Evolutionary conservation across 1,140 invertebrate genomes (phyloP), one percentile per base, ranked within the genome.

Genomic region (Zaprionus lachaisei): DNA sequence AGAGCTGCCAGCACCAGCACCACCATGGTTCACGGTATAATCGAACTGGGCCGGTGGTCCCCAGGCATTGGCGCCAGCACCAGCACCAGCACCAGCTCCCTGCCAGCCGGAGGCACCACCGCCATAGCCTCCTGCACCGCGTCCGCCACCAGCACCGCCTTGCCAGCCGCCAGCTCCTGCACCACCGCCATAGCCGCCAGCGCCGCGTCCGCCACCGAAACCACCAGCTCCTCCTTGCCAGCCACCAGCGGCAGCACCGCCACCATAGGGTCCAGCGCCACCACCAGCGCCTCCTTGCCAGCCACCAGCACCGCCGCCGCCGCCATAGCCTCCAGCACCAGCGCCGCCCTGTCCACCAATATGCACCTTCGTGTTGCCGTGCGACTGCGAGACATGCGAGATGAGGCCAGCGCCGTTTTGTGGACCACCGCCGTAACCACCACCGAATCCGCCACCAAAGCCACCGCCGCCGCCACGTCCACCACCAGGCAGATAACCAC

Each of bases 281-380:
- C 49, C 60, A 15, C 55, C 66, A 14, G 51, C 71, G 12, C 26
- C 68, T 22, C 78, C 78, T 6, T 80, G 56, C n/a, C 51, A 63
- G 31, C 60, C 77, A 17, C 74, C 73, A 41, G 54, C 64, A 11
- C 69, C 63, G 7, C 34, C 74, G 37, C 72, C 70, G 4, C 74
- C 69, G 24, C 28, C 28, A 31, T 69, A 72, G 34, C 34, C 64
- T 1, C 72, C 76, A 47, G 26, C 60, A 15, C 41, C 51, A 26
- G 60, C 60, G 7, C 55, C 70, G 5, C 44, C 71, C 1, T 56
- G 64, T 7, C 77, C 80, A 11, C 74, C 84, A 65, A 87, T 87
- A 20, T 87, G 83, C 5, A 87, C 83, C 70, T 89, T 87, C 1
- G 83, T 87, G 49, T 87, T 89, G 61, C 83, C 83, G 31, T 80